Evolutionary conservation across 1,140 invertebrate species (phyloP).

Genomic region (Rhynchophorus ferrugineus): DNA sequence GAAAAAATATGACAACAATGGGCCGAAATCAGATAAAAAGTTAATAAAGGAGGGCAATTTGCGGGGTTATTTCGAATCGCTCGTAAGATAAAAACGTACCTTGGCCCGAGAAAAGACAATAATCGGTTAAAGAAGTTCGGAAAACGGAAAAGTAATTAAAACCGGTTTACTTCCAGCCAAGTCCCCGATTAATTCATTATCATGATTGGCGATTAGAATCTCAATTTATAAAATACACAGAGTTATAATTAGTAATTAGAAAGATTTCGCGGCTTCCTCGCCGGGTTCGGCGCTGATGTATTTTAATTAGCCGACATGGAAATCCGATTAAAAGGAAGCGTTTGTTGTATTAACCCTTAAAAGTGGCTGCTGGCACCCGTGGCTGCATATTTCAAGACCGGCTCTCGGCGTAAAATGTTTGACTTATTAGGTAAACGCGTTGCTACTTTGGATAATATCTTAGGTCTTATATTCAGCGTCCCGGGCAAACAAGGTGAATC

Average conservation of each 20-base stretch:
- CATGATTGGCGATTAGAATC: conserved; percentile 41
- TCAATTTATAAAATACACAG: conserved; percentile 43
- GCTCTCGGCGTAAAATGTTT: conserved; percentile 15
- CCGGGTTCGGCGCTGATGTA: conserved; percentile 33
- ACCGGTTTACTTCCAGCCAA: conserved; percentile 34
- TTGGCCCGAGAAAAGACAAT: conserved; percentile 18
- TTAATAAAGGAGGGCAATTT: conserved; percentile 24
- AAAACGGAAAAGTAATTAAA: conserved; percentile 36
- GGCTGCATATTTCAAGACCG: conserved; percentile 22
- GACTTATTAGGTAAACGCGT: conserved; percentile 30
- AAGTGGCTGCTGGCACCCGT: background rate
- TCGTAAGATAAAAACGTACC: conserved; percentile 20
- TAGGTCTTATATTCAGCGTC: conserved; percentile 33
- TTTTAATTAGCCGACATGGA: conserved; percentile 39
- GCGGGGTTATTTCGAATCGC: conserved; percentile 9
- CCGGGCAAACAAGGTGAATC: conserved; percentile 36
- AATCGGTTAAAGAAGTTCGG: conserved; percentile 29
- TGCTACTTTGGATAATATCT: conserved; percentile 26
- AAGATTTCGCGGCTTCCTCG: conserved; percentile 32
- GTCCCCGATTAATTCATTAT: conserved; percentile 41
- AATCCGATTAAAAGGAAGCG: conserved; percentile 37
- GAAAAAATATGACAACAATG: background rate
- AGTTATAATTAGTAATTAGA: conserved; percentile 41
- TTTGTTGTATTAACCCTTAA: conserved; percentile 35
- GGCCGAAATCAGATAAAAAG: conserved; percentile 16